A percentile compares a stretch with the other conserved stretches of the same genome.
Conservation (phyloP, 2,797 vertebrate genomes). For the Sebastes vulpes region DNA sequence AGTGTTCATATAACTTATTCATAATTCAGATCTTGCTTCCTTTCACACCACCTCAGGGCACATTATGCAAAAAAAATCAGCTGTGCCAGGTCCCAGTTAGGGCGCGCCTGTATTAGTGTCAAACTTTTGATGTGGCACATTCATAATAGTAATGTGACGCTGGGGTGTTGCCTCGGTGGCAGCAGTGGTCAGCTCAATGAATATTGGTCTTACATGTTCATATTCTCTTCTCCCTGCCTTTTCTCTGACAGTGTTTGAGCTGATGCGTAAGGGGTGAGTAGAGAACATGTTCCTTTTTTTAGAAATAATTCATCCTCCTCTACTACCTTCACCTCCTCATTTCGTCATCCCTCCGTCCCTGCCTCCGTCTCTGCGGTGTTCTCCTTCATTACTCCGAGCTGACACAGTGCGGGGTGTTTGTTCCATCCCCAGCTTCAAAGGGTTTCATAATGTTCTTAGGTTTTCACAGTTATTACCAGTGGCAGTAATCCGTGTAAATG, state of each 20-base stretch:
- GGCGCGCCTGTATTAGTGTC: slow-evolving; percentile 6
- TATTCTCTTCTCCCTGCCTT: slow-evolving; percentile 26
- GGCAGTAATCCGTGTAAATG: slow-evolving; percentile 21
- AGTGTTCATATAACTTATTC: slow-evolving; percentile 25
- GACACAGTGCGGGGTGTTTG: slow-evolving; percentile 19
- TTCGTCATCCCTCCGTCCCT: slow-evolving; percentile 14
- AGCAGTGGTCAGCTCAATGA: slow-evolving; percentile 1
- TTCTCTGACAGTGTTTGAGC: slow-evolving; percentile 93
- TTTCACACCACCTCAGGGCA: slow-evolving; percentile 31
- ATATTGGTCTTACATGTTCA: slow-evolving; percentile 16
- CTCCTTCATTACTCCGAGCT: slow-evolving; percentile 21
- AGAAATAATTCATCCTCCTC: background rate
- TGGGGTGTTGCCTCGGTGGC: background rate
- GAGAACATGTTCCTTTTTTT: slow-evolving; percentile 33
- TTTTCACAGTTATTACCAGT: slow-evolving; percentile 52
- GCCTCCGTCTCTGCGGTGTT: slow-evolving; percentile 2
- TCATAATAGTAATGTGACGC: background rate
- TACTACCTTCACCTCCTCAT: slow-evolving; percentile 12
- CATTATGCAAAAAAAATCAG: slow-evolving; percentile 47
- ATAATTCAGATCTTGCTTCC: slow-evolving; percentile 33
- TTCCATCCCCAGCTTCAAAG: slow-evolving; percentile 57
- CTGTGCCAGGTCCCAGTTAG: slow-evolving; percentile 29
- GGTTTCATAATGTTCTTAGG: slow-evolving; percentile 59
- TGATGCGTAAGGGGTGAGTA: slow-evolving; percentile 98
- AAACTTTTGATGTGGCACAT: slow-evolving; percentile 12